A percentile compares a stretch with the other conserved stretches of the same genome.
Evolutionary conservation across 2,113 vertebrate species (phyloP).

Genomic region (Regulus satrapa): DNA sequence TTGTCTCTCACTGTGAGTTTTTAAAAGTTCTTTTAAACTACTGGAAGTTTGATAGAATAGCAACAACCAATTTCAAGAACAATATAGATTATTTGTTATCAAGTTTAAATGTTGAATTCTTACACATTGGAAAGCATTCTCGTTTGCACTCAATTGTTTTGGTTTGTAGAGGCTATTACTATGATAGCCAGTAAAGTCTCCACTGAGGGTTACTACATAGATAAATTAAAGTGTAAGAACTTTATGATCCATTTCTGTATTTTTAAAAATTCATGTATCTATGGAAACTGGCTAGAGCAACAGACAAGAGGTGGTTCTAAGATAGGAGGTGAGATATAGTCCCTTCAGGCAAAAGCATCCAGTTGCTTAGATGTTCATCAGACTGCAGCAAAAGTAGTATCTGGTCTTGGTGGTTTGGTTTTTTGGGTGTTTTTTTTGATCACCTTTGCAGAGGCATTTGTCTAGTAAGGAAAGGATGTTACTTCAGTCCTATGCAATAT

Average conservation of each 20-base stretch:
- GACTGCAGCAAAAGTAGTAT: not conserved
- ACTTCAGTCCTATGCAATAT: not conserved
- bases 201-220: not conserved
- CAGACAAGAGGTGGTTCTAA: not conserved
- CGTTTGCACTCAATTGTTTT: not conserved
- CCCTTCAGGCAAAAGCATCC: not conserved
- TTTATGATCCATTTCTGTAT: not conserved
- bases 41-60: not conserved
- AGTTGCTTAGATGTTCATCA: not conserved
- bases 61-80: not conserved
- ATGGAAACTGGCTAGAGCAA: not conserved
- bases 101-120: not conserved
- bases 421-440: not conserved
- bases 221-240: not conserved
- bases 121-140: not conserved
- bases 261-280: not conserved
- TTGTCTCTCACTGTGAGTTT: not conserved
- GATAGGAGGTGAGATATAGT: not conserved
- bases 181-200: not conserved
- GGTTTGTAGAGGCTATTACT: not conserved
- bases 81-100: not conserved
- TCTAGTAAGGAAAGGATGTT: not conserved
- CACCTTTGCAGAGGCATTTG: not conserved
- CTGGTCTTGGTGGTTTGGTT: no score
- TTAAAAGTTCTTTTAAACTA: not conserved